A percentile compares a stretch with the other conserved stretches of the same genome.
Evolutionary conservation across 2,113 vertebrate genomes (phyloP).

Genomic region (Chionodraco myersi): DNA sequence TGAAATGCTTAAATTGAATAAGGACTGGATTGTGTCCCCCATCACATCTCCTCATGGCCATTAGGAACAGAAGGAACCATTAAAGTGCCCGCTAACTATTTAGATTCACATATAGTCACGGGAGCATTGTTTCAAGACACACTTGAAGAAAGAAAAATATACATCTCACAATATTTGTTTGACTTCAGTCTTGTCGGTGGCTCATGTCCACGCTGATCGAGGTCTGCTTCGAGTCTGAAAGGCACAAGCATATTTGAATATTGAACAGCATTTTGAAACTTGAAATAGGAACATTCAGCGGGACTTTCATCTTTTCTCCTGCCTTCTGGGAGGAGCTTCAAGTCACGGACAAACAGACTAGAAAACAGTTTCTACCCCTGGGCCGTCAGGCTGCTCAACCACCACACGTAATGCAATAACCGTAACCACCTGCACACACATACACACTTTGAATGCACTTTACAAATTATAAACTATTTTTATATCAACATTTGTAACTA

Average conservation of each 20-base stretch:
- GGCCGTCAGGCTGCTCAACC: too few relatives aligned
- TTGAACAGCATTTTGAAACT: not conserved
- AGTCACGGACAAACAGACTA: too few relatives aligned
- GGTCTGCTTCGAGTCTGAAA: constrained; percentile 85
- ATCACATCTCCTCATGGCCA: not conserved
- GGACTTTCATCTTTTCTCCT: not conserved
- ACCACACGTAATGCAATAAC: too few relatives aligned
- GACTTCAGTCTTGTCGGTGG: not conserved
- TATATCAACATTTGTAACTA: too few relatives aligned
- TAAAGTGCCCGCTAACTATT: not conserved
- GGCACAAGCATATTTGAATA: constrained; percentile 14
- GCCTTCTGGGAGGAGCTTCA: too few relatives aligned
- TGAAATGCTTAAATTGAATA: not conserved
- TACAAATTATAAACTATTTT: too few relatives aligned
- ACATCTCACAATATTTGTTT: not conserved
- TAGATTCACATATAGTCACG: not conserved
- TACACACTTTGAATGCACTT: too few relatives aligned
- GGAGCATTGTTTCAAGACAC: not conserved
- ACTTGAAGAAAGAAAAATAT: not conserved
- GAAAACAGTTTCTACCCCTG: too few relatives aligned
- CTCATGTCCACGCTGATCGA: constrained; percentile 91
- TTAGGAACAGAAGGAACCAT: not conserved
- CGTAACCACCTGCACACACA: too few relatives aligned
- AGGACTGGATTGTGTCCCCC: not conserved
- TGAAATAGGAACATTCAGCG: not conserved